These are phyloP conservation scores for Gasterosteus nipponicus DNA, from an alignment of 2,113 vertebrate species.

Conservation along the genomic window DNA sequence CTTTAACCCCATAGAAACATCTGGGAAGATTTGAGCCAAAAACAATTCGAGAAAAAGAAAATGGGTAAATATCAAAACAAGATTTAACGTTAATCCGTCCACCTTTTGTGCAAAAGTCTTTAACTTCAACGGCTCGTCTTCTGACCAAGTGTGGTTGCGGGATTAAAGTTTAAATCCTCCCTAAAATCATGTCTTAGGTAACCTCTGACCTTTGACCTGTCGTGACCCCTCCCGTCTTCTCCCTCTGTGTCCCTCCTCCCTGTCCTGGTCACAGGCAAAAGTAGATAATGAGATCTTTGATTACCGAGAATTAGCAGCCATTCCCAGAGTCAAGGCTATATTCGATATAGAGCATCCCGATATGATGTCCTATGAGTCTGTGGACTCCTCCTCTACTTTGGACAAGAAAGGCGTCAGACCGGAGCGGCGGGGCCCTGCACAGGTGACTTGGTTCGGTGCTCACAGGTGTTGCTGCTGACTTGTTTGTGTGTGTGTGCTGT, in stretches of 20 bases:
- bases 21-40: slow-evolving; percentile 1
- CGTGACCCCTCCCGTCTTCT: slow-evolving; percentile 28
- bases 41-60: neutral
- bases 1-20: slow-evolving; percentile 53
- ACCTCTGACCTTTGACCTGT: slow-evolving; percentile 49
- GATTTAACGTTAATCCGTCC: neutral
- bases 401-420: slow-evolving; percentile 84
- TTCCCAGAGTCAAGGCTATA: slow-evolving; percentile 99
- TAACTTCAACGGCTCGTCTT: neutral
- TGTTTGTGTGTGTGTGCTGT: slow-evolving; percentile 37
- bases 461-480: slow-evolving; percentile 12
- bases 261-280: slow-evolving; percentile 89
- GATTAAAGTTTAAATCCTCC: slow-evolving; percentile 59
- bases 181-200: slow-evolving; percentile 35
- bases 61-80: no score
- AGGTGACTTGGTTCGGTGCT: slow-evolving; percentile 82
- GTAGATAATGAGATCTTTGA: slow-evolving; percentile 99
- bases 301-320: slow-evolving; percentile 98
- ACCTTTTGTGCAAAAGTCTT: slow-evolving; percentile 31
- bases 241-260: slow-evolving; percentile 24
- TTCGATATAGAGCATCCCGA: slow-evolving; percentile 98
- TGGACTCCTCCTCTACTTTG: slow-evolving; percentile 83
- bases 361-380: slow-evolving; percentile 94
- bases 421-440: slow-evolving; percentile 88
- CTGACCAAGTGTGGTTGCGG: slow-evolving; percentile 16